Base-by-base conservation (phyloP, 2,797 vertebrate genomes). In the Parotocinclus haroldoi region DNA sequence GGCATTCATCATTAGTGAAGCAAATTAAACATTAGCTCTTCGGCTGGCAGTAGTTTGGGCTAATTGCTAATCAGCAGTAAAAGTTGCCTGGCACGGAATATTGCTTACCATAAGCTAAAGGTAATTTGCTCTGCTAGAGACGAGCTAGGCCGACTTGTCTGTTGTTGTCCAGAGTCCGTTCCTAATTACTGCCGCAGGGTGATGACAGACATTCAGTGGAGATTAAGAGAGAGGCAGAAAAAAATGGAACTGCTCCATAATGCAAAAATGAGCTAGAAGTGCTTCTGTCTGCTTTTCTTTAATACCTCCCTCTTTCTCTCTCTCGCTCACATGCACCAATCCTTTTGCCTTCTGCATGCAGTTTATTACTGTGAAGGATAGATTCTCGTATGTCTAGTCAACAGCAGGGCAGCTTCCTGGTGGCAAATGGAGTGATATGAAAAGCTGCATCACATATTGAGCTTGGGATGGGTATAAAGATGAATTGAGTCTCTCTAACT, bases 21-120 rank as follows among this genome's bases (percentile, higher is more conserved):
- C 87, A 89, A 90, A 91, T 90, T 88, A 91, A 91, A 89, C 88
- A 89, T 89, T 87, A 88, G 87, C 79, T 82, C 87, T 85, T 85
- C 76, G 74, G 82, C 86, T 85, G 87, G 82, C 70, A 85, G 85
- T 88, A 88, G 87, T 88, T 88, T 87, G 83, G 81, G 87, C 86
- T 90, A 89, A 89, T 89, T 89, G 87, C 88, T 90, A 90, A 90
- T 90, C 87, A 89, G 89, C 89, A 90, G 86, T 89, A 89, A 89
- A 89, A 89, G 88, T 89, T 89, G 87, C 84, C 83, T 87, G 89
- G 85, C 87, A 89, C 79, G 72, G 83, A 89, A 90, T 89, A 89
- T 89, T 90, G 87, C 89, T 89, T 89, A 89, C 88, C 83, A 91
- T 88, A 88, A 89, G 87, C 87, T 89, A 88, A 90, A 89, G 88